Conservation (phyloP, 2,113 vertebrate genomes). For the Barbus barbus region DNA sequence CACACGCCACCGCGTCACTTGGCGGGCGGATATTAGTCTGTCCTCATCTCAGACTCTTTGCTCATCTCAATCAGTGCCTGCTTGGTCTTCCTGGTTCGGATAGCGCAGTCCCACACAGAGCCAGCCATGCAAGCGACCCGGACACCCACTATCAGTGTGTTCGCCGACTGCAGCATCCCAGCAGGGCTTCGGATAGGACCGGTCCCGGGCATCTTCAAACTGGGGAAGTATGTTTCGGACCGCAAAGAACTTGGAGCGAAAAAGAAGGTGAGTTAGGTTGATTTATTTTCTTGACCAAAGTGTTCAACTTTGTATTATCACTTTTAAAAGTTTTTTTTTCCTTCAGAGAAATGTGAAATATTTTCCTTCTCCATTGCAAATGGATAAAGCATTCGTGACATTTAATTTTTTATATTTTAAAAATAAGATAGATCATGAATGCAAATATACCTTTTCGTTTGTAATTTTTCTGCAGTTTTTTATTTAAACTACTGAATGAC, state of each 20-base stretch:
- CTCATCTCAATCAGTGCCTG: constrained; percentile 66
- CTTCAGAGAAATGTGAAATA: background rate
- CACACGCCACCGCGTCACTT: constrained; percentile 86
- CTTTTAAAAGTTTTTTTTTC: background rate
- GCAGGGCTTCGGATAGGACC: constrained; percentile 92
- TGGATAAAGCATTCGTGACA: background rate
- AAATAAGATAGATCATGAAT: no score
- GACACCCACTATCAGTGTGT: constrained; percentile 85
- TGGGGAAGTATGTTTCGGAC: constrained; percentile 96
- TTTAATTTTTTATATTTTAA: no score
- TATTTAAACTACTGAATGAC: background rate
- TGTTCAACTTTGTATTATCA: background rate
- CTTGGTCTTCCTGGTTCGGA: constrained; percentile 77
- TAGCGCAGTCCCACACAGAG: constrained; percentile 72
- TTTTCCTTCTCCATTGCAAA: background rate
- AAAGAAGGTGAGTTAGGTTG: constrained; percentile 85
- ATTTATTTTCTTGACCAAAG: background rate
- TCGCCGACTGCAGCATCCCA: constrained; percentile 92
- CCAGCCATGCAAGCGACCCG: constrained; percentile 85
- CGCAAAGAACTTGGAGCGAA: constrained; percentile 92
- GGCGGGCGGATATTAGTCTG: constrained; percentile 89
- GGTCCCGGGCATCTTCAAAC: constrained; percentile 89
- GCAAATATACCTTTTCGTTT: background rate
- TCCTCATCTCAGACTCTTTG: constrained; percentile 74
- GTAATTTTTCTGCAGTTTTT: background rate